Percentiles rank a stretch among this genome's conserved stretches.
Conservation (phyloP, 1,140 invertebrate genomes). For the Araneus ventricosus region DNA sequence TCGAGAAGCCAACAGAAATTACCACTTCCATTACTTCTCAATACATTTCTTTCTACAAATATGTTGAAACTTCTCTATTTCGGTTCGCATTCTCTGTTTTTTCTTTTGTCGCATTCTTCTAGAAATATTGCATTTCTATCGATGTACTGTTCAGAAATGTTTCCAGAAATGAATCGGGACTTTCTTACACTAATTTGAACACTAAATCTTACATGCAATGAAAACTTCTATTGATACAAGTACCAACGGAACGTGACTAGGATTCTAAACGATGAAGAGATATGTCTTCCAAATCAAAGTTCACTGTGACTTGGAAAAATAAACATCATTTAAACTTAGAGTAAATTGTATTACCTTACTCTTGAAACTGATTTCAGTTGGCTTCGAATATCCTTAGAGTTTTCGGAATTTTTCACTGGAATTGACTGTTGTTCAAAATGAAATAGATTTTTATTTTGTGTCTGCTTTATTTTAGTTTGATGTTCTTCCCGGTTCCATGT, state of each 20-base stretch:
- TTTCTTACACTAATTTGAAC: slow-evolving; percentile 25
- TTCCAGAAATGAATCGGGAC: not conserved
- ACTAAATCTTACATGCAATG: slow-evolving; percentile 16
- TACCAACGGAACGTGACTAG: slow-evolving; percentile 5
- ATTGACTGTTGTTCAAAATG: too few species aligned
- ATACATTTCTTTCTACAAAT: too few species aligned
- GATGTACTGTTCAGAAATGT: not conserved
- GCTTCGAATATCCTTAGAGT: not conserved
- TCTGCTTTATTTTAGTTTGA: not conserved
- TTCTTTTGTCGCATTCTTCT: too few species aligned
- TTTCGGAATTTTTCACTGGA: not conserved
- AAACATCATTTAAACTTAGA: slow-evolving; percentile 16
- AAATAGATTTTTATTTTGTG: not conserved
- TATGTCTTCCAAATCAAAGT: slow-evolving; percentile 22
- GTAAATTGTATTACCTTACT: slow-evolving; percentile 18
- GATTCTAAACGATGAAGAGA: not conserved
- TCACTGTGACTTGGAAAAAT: slow-evolving; percentile 4
- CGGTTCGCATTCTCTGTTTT: too few species aligned
- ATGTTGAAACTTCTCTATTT: too few species aligned
- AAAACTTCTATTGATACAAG: slow-evolving; percentile 32
- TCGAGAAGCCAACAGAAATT: too few species aligned
- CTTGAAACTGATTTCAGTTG: not conserved
- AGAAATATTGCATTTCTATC: too few species aligned
- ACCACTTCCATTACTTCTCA: too few species aligned
- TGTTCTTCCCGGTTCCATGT: not conserved